Evolutionary conservation across 1,140 invertebrate species (phyloP).

Genomic region (Harlomillsia oculata): DNA sequence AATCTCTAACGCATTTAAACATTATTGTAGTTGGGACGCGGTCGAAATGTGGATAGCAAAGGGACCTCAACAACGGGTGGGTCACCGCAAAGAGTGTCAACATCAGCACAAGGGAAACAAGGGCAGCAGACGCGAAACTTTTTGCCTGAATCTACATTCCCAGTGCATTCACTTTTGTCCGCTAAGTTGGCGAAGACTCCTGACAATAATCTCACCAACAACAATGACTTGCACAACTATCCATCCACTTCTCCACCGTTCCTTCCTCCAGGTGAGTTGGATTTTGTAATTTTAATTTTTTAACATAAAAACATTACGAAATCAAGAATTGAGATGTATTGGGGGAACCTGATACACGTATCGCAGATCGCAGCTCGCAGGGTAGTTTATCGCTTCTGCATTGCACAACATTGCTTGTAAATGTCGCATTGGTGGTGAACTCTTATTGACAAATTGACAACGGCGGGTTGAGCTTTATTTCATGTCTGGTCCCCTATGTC

Average conservation of each 20-base stretch:
- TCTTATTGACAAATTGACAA: too few species aligned
- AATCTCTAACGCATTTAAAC: background rate
- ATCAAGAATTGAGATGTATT: too few species aligned
- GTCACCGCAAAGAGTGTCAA: constrained; percentile 16
- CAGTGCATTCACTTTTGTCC: constrained; percentile 27
- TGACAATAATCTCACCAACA: constrained; percentile 31
- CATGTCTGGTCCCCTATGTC: too few species aligned
- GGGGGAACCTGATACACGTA: too few species aligned
- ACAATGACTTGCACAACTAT: constrained; percentile 25
- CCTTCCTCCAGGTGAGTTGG: constrained; percentile 30
- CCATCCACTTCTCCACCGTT: constrained; percentile 33
- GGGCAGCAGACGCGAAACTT: constrained; percentile 17
- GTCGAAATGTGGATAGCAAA: constrained; percentile 23
- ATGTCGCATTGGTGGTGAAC: too few species aligned
- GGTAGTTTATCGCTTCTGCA: too few species aligned
- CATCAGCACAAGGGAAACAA: constrained; percentile 1
- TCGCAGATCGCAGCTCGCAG: too few species aligned
- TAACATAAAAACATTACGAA: background rate
- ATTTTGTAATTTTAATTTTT: background rate
- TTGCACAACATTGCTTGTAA: too few species aligned
- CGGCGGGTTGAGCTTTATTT: too few species aligned
- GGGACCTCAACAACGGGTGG: constrained; percentile 7
- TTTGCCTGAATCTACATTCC: constrained; percentile 30
- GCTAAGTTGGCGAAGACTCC: constrained; percentile 30
- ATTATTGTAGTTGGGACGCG: constrained; percentile 24